Conservation (phyloP, 2,888 invertebrate genomes). For the Thysanoteuthis rhombus region DNA sequence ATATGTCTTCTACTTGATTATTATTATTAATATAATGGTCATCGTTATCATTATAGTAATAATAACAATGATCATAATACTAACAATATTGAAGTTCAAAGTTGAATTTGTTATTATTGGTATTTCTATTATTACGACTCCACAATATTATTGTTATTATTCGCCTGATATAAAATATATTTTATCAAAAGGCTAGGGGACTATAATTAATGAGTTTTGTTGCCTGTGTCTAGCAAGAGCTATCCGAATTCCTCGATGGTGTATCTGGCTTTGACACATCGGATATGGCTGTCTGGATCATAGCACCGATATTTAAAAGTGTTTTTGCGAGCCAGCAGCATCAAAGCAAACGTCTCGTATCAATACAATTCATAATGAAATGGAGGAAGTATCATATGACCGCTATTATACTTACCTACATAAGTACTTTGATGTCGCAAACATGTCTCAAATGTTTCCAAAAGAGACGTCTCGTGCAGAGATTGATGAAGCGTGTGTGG, state of each 20-base stretch:
- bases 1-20: too few species aligned
- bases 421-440: slow-evolving; percentile 12
- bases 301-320: too few species aligned
- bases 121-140: too few species aligned
- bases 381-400: neutral
- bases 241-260: neutral
- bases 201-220: neutral
- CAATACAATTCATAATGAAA: neutral
- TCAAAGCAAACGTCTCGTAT: neutral
- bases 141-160: too few species aligned
- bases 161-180: too few species aligned
- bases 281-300: neutral
- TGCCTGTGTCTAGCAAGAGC: neutral
- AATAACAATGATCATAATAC: too few species aligned
- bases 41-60: too few species aligned
- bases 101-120: too few species aligned
- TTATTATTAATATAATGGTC: too few species aligned
- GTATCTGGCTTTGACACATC: neutral
- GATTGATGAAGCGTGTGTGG: neutral
- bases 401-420: neutral
- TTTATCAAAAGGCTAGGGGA: too few species aligned
- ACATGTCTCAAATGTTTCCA: neutral
- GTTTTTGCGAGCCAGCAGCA: neutral
- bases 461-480: neutral
- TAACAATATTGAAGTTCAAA: too few species aligned